phyloP scores from a whole-genome alignment of 1,140 invertebrate species.

The Euwallacea similis region DNA sequence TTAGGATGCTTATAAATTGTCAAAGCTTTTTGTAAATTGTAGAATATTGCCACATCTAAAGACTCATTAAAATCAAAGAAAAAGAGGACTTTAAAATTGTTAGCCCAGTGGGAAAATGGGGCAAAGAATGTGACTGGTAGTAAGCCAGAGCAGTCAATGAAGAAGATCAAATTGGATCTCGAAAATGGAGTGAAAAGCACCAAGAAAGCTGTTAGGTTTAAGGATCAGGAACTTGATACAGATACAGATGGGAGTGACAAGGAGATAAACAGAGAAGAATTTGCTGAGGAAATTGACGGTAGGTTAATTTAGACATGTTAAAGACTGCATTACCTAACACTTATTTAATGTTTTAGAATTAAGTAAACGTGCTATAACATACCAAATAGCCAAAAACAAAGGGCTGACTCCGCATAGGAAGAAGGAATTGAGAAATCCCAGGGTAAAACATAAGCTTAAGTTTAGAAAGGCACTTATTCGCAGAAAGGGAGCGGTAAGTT shows the following conservation, averaged over 20 bases:
- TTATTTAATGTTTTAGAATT: constrained; percentile 40
- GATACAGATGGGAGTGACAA: constrained; percentile 47
- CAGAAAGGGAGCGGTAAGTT: constrained; percentile 80
- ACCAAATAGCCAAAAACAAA: constrained; percentile 94
- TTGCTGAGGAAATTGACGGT: constrained; percentile 25
- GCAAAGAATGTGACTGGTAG: constrained; percentile 48
- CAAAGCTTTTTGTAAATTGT: background rate
- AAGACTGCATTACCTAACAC: background rate
- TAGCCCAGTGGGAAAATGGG: constrained; percentile 46
- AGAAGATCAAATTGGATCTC: constrained; percentile 52
- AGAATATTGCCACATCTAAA: background rate
- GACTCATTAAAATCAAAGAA: constrained; percentile 4
- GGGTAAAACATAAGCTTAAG: constrained; percentile 91
- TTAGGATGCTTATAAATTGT: background rate
- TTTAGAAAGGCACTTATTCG: constrained; percentile 87
- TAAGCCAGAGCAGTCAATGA: constrained; percentile 36
- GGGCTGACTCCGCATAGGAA: constrained; percentile 86
- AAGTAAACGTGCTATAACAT: constrained; percentile 82
- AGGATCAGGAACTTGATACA: constrained; percentile 41
- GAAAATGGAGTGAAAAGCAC: background rate
- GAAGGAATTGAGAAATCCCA: constrained; percentile 89
- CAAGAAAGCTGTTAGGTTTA: constrained; percentile 40
- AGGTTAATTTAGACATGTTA: background rate
- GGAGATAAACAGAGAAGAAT: constrained; percentile 28
- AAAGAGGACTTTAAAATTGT: constrained; percentile 31